phyloP scores from a whole-genome alignment of 2,113 vertebrate genomes.

The Phalacrocorax brasilianus region DNA sequence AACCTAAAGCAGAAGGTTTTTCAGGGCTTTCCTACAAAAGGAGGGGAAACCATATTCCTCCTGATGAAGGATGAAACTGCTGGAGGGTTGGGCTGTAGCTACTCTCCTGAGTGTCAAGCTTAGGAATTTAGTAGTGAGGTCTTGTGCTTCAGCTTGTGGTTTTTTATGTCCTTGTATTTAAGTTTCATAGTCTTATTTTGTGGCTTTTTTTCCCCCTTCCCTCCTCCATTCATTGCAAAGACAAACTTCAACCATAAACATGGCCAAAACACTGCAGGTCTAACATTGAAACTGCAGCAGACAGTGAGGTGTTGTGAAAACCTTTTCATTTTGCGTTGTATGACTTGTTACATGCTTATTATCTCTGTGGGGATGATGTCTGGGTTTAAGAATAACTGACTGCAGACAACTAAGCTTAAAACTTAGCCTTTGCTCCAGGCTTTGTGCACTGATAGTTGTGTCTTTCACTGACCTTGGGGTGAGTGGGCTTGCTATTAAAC shows the following conservation, averaged over 20 bases:
- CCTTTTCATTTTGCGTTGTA: neutral
- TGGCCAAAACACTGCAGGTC: neutral
- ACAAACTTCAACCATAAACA: neutral
- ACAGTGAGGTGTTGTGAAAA: neutral
- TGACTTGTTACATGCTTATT: neutral
- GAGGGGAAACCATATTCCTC: fast-evolving
- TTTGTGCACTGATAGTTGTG: neutral
- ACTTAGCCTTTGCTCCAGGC: neutral
- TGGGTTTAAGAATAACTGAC: conserved; percentile 8
- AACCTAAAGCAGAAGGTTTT: fast-evolving
- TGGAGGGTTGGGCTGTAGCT: neutral
- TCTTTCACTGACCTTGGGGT: neutral
- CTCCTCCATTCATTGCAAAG: neutral
- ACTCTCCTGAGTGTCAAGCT: neutral
- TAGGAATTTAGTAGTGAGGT: neutral
- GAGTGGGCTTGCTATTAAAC: neutral
- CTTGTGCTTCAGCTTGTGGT: neutral
- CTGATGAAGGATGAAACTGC: neutral
- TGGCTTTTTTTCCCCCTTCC: no score
- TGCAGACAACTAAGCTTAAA: neutral
- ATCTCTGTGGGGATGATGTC: neutral
- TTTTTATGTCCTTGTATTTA: neutral
- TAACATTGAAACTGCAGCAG: neutral
- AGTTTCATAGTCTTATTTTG: fast-evolving
- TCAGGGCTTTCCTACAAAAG: neutral